A percentile compares a stretch with the other conserved stretches of the same genome.
Evolutionary conservation across 2,113 vertebrate genomes (phyloP).

Genomic region (Rhinogobius similis): DNA sequence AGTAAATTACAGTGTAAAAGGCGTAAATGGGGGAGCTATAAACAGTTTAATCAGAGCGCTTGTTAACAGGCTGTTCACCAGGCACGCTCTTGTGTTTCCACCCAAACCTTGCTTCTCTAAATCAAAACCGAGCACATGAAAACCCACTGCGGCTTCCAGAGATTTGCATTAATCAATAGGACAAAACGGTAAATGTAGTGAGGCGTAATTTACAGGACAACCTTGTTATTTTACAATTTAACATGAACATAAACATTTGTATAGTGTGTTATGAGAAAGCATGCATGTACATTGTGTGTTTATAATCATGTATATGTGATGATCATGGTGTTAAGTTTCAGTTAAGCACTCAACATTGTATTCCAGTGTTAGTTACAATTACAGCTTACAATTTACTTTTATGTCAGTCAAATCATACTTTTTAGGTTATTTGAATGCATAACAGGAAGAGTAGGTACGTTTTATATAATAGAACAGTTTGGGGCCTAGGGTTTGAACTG

Average conservation of each 20-base stretch:
- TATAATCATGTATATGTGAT: no score
- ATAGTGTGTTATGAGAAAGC: neutral
- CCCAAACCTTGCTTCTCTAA: constrained; percentile 6
- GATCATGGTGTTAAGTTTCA: no score
- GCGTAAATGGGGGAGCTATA: constrained; percentile 12
- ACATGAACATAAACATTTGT: neutral
- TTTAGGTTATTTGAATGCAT: neutral
- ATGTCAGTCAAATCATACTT: neutral
- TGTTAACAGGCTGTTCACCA: constrained; percentile 41
- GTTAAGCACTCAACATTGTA: no score
- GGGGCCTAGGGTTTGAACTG: neutral
- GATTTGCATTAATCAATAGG: neutral
- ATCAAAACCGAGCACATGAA: neutral
- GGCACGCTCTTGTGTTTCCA: constrained; percentile 13
- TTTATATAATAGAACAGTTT: neutral
- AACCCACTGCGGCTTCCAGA: neutral
- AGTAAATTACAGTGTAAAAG: constrained; percentile 15
- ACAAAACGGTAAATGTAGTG: neutral
- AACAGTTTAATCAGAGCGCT: constrained; percentile 26
- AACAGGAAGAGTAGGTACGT: neutral
- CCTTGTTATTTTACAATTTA: neutral
- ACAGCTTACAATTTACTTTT: no score
- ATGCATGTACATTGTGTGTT: no score
- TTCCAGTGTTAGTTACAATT: no score
- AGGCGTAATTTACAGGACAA: neutral